A percentile compares a stretch with the other conserved stretches of the same genome.
These are phyloP conservation scores for Iselma pallidipennis DNA, from an alignment of 2,888 invertebrate genomes.

Conservation along the genomic window DNA sequence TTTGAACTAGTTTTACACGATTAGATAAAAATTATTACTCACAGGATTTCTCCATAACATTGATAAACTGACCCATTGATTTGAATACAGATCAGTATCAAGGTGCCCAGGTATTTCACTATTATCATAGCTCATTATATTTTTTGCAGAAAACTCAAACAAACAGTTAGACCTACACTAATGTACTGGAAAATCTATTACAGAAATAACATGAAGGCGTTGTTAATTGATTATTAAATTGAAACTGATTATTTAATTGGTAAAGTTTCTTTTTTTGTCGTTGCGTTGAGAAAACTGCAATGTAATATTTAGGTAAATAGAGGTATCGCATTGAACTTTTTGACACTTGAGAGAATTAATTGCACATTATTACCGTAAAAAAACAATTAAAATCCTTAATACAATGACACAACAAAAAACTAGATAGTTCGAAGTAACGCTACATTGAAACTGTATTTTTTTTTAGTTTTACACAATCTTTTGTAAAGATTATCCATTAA, in stretches of 20 bases:
- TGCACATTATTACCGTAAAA: neutral
- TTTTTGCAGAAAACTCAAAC: neutral
- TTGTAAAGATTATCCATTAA: too few relatives aligned
- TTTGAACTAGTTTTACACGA: neutral
- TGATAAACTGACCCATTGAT: conserved; percentile 49
- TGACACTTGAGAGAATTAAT: neutral
- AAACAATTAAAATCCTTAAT: too few relatives aligned
- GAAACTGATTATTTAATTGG: neutral
- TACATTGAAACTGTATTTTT: too few relatives aligned
- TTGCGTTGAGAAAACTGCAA: neutral
- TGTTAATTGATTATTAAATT: conserved; percentile 13
- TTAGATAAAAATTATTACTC: conserved; percentile 23
- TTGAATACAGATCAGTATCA: conserved; percentile 45
- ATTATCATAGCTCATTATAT: neutral
- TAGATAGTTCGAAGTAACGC: too few relatives aligned
- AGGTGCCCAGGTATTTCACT: conserved; percentile 50
- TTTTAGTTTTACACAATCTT: too few relatives aligned
- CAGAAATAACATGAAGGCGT: neutral
- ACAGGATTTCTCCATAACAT: conserved; percentile 48
- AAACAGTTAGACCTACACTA: neutral
- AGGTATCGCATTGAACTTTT: neutral
- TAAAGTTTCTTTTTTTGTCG: neutral
- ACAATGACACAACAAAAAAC: too few relatives aligned
- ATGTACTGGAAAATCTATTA: neutral
- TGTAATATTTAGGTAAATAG: neutral